Evolutionary conservation across 2,113 vertebrate genomes (phyloP), one percentile per base, ranked within the genome.

Genomic region (Sclerurus mexicanus): DNA sequence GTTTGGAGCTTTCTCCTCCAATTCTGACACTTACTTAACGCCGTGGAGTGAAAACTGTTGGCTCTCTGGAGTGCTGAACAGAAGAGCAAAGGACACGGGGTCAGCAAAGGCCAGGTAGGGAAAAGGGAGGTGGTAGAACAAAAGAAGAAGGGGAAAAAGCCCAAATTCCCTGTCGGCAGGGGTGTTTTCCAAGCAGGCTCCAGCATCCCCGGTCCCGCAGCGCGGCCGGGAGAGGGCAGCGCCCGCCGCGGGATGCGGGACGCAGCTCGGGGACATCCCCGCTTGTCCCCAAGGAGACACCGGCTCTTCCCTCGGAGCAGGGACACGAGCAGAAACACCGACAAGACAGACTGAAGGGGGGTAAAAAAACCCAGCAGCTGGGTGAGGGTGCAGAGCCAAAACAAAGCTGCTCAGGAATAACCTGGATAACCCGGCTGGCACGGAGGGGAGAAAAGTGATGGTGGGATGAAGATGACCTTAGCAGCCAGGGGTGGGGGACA

Each of bases 1-100:
- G 71, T 96, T 52, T 98, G 98, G 80, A 98, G 97, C 94, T 96
- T 98, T 92, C 94, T 98, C 55, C 97, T 98, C 98, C 98, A 98
- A 59, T 77, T 97, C 50, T 98, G 97, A 42, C 90, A 97, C 71
- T 97, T 97, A 86, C 89, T 98, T 24, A 95, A 55, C 0, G 96
- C 59, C 5, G 95, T 63, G 69, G 87, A 62, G 55, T 97, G 98
- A 35, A 98, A 87, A 69, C 94, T 98, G 20, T 88, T 94, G 87
- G 98, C 96, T 62, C 93, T 88, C n/a, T 96, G 97, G 3, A 98
- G 93, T 3, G 93, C 98, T 98, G 86, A 33, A 55, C 31, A 66
- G 77, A 87, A 66, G 44, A 13, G 72, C 62, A 75, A 39, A 47
- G 81, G 60, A 63, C 53, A 39, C 14, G 2, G 2, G 9, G 46